Evolutionary conservation across 2,888 invertebrate species (phyloP), one percentile per base, ranked within the genome.

Genomic region (Acronicta leporina): DNA sequence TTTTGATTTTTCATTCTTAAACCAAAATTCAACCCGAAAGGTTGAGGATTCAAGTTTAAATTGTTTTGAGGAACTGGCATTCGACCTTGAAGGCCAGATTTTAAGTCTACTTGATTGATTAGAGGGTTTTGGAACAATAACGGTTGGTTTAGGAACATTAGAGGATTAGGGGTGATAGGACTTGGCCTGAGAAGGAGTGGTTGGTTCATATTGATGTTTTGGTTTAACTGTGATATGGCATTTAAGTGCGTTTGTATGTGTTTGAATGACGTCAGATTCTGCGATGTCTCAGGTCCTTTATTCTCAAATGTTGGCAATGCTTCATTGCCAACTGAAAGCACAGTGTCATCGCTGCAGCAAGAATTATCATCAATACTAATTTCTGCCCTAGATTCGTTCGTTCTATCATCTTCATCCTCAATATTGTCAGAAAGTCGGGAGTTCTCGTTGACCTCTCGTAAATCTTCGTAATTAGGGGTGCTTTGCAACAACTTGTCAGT

Each of bases 291-390:
- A 2, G 84, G 80, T 13, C 77, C 70, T 62, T 82, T 88, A 41
- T 90, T 87, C 4, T 87, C 87, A 30, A 83, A 91, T 40, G 78
- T 85, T 2, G 94, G 93, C 8, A 95, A 95, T 2, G 95, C 96
- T 78, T 97, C 97, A 83, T 97, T 97, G 7, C 97, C 97, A 69
- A 97, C 97, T 75, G 97, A 97, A 35, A 97, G 84, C 5, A 97
- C 97, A 44, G 97, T 97, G 81, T 97, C 97, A 79, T 97, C 97
- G 77, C 96, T 96, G 75, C 96, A 96, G 71, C 96, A 96, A 63
- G 96, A 97, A 67, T 95, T 95, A 15, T 95, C 95, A 60, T 93
- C 94, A 13, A 95, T 90, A 63, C 94, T 94, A 35, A 94, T 92
- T 68, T 93, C 93, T 13, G 91, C 88, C 77, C 93, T 87, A 7